These are phyloP conservation scores for Tachycineta bicolor DNA, from an alignment of 2,113 vertebrate genomes.

Conservation along the genomic window DNA sequence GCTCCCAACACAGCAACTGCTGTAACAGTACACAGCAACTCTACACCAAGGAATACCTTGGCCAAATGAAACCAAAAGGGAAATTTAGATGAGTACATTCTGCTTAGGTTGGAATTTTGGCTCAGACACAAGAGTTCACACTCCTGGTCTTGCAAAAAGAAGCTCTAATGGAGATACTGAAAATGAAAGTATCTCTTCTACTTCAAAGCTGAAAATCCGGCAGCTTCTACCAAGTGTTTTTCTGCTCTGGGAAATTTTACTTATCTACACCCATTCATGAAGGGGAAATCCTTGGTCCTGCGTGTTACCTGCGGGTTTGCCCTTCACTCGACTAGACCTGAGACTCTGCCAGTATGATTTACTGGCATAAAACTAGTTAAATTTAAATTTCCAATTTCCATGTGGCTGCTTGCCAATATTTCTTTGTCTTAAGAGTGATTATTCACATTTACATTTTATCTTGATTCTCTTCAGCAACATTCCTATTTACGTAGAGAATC, in stretches of 20 bases:
- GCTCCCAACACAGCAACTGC: conserved; percentile 58
- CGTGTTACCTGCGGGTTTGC: background rate
- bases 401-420: background rate
- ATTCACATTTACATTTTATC: background rate
- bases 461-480: background rate
- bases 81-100: conserved; percentile 69
- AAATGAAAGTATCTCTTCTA: conserved; percentile 63
- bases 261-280: background rate
- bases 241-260: conserved; percentile 43
- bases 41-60: conserved; percentile 64
- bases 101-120: conserved; percentile 70
- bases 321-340: background rate
- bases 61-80: conserved; percentile 70
- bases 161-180: conserved; percentile 53
- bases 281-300: conserved; percentile 32
- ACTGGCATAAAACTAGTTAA: background rate
- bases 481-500: background rate
- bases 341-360: background rate
- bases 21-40: conserved; percentile 63
- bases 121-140: conserved; percentile 25
- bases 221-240: background rate
- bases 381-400: background rate
- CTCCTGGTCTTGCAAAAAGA: conserved; percentile 15
- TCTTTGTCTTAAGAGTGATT: background rate
- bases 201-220: conserved; percentile 33